These are phyloP conservation scores for Sebastes itinus DNA, from an alignment of 2,797 vertebrate genomes.

Conservation along the genomic window DNA sequence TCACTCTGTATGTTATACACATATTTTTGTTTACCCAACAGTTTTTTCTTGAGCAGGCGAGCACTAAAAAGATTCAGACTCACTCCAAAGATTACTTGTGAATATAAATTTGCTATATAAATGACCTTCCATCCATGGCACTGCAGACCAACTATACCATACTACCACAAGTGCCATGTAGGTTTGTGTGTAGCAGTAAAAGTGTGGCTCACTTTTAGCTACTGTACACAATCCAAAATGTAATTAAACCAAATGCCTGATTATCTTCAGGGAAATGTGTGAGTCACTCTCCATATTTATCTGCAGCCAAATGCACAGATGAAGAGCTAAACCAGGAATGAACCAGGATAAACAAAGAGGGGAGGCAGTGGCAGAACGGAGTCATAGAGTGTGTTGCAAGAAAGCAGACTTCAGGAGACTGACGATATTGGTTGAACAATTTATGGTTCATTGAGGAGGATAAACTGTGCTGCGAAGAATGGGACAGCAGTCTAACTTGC, in stretches of 20 bases:
- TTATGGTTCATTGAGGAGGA: not conserved
- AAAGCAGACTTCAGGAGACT: not conserved
- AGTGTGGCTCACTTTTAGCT: constrained; percentile 7
- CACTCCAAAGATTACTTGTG: not conserved
- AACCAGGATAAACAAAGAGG: constrained; percentile 38
- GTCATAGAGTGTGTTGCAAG: not conserved
- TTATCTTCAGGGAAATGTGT: constrained; percentile 35
- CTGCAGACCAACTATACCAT: not conserved
- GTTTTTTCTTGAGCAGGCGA: not conserved
- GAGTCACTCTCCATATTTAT: constrained; percentile 54
- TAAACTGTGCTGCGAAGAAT: not conserved
- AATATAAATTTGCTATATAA: not conserved
- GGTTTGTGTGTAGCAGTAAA: not conserved
- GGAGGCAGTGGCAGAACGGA: not conserved
- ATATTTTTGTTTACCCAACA: not conserved
- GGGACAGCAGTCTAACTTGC: not conserved
- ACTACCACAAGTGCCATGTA: not conserved
- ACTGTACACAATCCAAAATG: constrained; percentile 20
- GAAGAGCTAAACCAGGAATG: constrained; percentile 23
- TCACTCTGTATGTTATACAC: not conserved
- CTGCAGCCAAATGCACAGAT: constrained; percentile 45
- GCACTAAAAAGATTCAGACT: not conserved
- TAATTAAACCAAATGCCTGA: constrained; percentile 17
- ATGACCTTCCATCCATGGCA: not conserved
- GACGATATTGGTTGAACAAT: not conserved